Conservation (phyloP, 2,888 invertebrate genomes). For the Anarsia innoxiella region DNA sequence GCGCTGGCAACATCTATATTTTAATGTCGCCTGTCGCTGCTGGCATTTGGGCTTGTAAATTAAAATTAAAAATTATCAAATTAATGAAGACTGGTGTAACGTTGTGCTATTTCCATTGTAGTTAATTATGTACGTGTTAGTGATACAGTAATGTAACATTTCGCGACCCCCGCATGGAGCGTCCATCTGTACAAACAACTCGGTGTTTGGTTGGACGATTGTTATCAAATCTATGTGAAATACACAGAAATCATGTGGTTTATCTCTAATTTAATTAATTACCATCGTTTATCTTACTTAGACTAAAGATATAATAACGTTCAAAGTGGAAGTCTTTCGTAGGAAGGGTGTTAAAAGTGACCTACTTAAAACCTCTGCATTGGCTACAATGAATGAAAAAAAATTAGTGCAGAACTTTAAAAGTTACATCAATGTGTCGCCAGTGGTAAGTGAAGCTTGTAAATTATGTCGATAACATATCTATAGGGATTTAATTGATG, state of each 20-base stretch:
- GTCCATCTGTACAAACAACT: constrained; percentile 29
- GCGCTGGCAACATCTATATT: constrained; percentile 9
- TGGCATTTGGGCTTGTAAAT: constrained; percentile 9
- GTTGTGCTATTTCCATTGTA: constrained; percentile 17
- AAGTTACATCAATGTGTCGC: constrained; percentile 70
- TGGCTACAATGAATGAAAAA: constrained; percentile 71
- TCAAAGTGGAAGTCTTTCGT: constrained; percentile 23
- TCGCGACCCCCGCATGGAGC: constrained; percentile 15
- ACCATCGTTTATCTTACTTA: constrained; percentile 27
- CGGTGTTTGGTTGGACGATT: constrained; percentile 47
- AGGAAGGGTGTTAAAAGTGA: constrained; percentile 41
- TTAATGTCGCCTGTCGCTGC: constrained; percentile 11
- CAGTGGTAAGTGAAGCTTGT: constrained; percentile 41
- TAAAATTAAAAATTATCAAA: constrained; percentile 20
- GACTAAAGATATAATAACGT: constrained; percentile 24
- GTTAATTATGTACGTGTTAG: constrained; percentile 21
- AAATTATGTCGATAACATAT: constrained; percentile 14
- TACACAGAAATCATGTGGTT: constrained; percentile 52
- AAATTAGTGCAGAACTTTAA: constrained; percentile 72
- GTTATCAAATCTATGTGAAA: constrained; percentile 53
- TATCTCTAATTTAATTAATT: constrained; percentile 35
- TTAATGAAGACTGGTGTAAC: constrained; percentile 17
- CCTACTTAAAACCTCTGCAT: constrained; percentile 43
- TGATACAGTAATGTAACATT: constrained; percentile 11
- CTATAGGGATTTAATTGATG: constrained; percentile 6